These are phyloP conservation scores for Bombylius major DNA, from an alignment of 2,888 invertebrate species.

Conservation along the genomic window DNA sequence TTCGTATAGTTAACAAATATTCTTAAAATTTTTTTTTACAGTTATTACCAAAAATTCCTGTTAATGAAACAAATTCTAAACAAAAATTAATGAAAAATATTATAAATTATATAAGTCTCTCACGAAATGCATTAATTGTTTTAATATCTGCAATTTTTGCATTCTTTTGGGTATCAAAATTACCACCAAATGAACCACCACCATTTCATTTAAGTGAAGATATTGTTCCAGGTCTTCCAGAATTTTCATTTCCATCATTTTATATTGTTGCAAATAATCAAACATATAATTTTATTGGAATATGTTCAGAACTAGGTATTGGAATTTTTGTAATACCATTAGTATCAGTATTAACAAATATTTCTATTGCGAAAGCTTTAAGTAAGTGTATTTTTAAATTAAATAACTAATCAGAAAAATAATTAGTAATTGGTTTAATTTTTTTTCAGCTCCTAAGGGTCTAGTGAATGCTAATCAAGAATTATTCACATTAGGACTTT, in stretches of 20 bases:
- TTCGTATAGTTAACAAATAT: neutral
- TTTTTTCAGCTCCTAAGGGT: constrained; percentile 45
- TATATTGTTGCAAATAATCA: constrained; percentile 43
- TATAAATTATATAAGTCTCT: constrained; percentile 59
- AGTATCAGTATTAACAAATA: constrained; percentile 78
- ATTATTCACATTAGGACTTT: constrained; percentile 70
- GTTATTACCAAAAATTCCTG: constrained; percentile 49
- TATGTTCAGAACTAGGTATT: constrained; percentile 57
- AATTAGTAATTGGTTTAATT: neutral
- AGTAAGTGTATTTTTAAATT: constrained; percentile 44
- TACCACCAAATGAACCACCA: constrained; percentile 38
- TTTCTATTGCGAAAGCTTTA: constrained; percentile 89
- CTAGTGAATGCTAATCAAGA: constrained; percentile 80
- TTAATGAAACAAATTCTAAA: constrained; percentile 23
- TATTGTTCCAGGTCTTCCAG: constrained; percentile 57
- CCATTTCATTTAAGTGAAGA: constrained; percentile 43
- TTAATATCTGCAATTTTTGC: constrained; percentile 49
- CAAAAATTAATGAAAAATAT: constrained; percentile 38
- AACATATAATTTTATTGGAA: constrained; percentile 46
- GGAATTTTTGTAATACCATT: constrained; percentile 73
- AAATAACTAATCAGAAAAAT: too few species aligned
- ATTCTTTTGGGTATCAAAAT: constrained; percentile 34
- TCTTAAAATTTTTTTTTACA: constrained; percentile 28
- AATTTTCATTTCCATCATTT: constrained; percentile 50
- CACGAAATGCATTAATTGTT: constrained; percentile 68